Conservation (phyloP, 2,797 vertebrate species). For the Coregonus suidteri region DNA sequence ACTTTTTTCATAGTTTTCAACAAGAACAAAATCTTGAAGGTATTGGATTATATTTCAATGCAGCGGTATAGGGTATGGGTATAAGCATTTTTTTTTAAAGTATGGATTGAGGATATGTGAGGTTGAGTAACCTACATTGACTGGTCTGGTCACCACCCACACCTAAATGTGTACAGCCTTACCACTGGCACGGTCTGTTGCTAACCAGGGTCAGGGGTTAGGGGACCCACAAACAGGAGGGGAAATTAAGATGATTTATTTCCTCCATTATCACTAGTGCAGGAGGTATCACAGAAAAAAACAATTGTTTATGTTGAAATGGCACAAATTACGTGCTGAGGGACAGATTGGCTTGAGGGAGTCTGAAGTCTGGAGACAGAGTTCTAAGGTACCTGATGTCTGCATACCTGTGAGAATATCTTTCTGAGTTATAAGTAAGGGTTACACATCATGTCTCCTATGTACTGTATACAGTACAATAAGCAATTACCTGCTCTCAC, state of each 20-base stretch:
- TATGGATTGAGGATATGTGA: background rate
- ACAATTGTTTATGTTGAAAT: background rate
- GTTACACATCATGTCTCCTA: background rate
- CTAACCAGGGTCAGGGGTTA: constrained; percentile 13
- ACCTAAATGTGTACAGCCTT: constrained; percentile 1
- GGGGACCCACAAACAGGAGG: constrained; percentile 13
- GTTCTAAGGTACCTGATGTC: background rate
- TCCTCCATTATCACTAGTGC: constrained; percentile 13
- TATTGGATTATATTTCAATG: background rate
- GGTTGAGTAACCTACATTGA: background rate
- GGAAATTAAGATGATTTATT: constrained; percentile 23
- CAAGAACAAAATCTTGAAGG: background rate
- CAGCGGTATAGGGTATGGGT: background rate
- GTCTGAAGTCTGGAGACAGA: background rate
- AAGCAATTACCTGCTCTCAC: background rate
- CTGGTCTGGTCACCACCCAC: background rate
- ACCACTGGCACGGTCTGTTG: background rate
- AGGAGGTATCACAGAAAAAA: background rate
- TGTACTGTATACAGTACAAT: background rate
- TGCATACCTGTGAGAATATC: background rate
- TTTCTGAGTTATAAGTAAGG: background rate
- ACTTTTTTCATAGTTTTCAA: background rate
- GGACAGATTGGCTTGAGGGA: background rate
- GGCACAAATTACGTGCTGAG: background rate
- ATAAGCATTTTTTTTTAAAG: background rate